These are phyloP conservation scores for Motacilla alba DNA, from an alignment of 2,113 vertebrate species.

Conservation along the genomic window DNA sequence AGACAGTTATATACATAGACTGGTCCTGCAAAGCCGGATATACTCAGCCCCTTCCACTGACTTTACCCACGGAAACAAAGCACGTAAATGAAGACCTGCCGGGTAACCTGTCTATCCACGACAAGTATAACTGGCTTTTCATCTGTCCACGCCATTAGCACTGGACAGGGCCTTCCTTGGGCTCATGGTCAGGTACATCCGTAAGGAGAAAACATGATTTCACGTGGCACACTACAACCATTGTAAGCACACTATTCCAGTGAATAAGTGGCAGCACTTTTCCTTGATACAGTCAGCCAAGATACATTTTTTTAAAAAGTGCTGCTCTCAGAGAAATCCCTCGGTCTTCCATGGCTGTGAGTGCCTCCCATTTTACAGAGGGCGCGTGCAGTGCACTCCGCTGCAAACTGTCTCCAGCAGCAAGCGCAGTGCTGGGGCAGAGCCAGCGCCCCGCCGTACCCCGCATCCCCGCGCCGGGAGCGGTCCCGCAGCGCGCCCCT, in stretches of 20 bases:
- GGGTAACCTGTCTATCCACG: background rate
- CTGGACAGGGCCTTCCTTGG: background rate
- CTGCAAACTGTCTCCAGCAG: background rate
- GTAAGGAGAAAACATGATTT: background rate
- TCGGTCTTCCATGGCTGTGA: too few species aligned
- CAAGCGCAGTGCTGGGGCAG: fast-evolving
- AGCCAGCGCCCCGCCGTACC: background rate
- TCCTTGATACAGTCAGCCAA: background rate
- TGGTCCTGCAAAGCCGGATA: fast-evolving
- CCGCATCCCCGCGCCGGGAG: background rate
- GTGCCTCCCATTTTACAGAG: too few species aligned
- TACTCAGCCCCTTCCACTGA: background rate
- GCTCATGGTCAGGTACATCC: background rate
- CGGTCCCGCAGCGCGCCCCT: background rate
- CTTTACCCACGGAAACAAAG: fast-evolving
- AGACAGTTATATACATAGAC: background rate
- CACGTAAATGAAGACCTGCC: background rate
- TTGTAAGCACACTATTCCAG: background rate
- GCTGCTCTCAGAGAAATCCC: background rate
- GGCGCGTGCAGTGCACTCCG: fast-evolving
- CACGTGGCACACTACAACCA: background rate
- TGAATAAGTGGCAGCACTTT: background rate
- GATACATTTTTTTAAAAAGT: fast-evolving
- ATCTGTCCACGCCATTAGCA: fast-evolving
- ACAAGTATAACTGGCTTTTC: background rate